Base-by-base conservation (phyloP, 2,888 invertebrate species). In the Odontocerum albicorne region DNA sequence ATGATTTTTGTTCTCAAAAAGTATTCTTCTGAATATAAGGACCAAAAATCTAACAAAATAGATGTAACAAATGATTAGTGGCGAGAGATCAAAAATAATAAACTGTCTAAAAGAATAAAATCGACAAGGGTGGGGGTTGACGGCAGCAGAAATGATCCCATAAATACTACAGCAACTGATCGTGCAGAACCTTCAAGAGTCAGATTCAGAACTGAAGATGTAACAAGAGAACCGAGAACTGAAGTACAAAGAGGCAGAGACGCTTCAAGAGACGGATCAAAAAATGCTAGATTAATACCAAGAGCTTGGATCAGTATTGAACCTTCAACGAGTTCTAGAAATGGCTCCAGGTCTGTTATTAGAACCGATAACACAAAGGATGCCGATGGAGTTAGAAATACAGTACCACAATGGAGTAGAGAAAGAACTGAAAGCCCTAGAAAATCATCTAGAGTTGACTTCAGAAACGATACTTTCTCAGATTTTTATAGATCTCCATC, bases 121-220 rank as follows among this genome's bases (percentile, higher is more conserved):
- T 19, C 13, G 21, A 10, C 55, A 35, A 42, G 55, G 49, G 57
- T 52, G 57, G 66, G 57, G 57, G 47, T 54, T 38, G 53, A 49
- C 13, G 42, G 35, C 13, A 16, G 21, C 36, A 51, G 43, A 15
- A 13, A 31, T 51, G 51, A 21, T 32, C 33, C 51, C 7, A 33
- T 33, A 47, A 12, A 16, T 36, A 16, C n/a, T 17, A 32, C 16
- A 22, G 12, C 4, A 16, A 39, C 40, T 32, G 22, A 36, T 15
- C 35, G 3, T 13, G 45, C 17, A 19, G 45, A 12, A 45, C 33
- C 20, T 19, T n/a, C 33, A 12, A 2, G 13, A 17, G 20, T 8
- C 32, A 19, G 19, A 12, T 33, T n/a, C 27, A 36, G 6, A 21
- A 13, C 31, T 16, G 22, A 27, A 13, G 33, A 47, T 10, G 21